phyloP scores from a whole-genome alignment of 2,888 invertebrate genomes.

The Beris chalybata region DNA sequence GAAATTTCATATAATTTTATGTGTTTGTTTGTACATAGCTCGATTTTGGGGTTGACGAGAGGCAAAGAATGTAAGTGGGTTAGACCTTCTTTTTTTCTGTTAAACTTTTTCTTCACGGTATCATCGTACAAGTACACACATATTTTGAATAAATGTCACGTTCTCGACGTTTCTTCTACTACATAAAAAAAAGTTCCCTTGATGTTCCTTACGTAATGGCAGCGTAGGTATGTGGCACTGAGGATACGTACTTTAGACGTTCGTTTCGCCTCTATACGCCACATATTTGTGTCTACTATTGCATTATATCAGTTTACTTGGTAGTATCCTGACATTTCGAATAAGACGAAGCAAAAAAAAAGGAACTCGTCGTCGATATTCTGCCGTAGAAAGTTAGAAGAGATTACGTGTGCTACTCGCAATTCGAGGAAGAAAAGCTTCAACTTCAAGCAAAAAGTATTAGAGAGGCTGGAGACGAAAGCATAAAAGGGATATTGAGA shows the following conservation, averaged over 20 bases:
- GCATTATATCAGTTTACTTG: constrained; percentile 11
- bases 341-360: not conserved
- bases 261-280: not conserved
- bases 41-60: constrained; percentile 1
- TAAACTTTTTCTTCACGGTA: constrained; percentile 20
- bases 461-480: too few species aligned
- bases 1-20: constrained; percentile 35
- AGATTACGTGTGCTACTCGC: constrained; percentile 19
- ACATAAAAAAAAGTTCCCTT: constrained; percentile 21
- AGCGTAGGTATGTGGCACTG: constrained; percentile 11
- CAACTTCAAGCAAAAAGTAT: too few species aligned
- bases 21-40: constrained; percentile 30
- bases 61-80: constrained; percentile 13
- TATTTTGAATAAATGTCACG: constrained; percentile 35
- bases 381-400: constrained; percentile 6
- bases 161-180: constrained; percentile 8
- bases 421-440: not conserved
- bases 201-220: constrained; percentile 16
- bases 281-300: constrained; percentile 14
- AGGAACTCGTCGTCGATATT: constrained; percentile 8
- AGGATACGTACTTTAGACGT: not conserved
- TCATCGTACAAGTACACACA: constrained; percentile 30
- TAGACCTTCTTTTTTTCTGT: constrained; percentile 7
- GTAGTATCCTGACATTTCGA: not conserved
- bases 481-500: too few species aligned